These are phyloP conservation scores for Vespertilio murinus DNA, from an alignment of 2,797 vertebrate genomes.

Conservation along the genomic window DNA sequence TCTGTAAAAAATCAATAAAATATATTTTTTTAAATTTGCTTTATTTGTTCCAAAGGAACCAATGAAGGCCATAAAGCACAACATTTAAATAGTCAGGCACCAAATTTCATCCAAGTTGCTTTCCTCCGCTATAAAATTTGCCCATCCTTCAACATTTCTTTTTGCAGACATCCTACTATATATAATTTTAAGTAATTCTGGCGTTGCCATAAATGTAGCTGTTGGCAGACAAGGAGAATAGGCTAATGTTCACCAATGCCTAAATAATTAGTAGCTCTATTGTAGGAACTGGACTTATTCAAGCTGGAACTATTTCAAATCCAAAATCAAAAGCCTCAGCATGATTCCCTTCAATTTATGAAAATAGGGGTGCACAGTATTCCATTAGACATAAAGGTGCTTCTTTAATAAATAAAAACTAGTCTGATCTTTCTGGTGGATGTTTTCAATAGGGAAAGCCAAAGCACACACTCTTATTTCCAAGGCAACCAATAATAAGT, in stretches of 20 bases:
- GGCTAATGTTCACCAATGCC: slow-evolving; percentile 73
- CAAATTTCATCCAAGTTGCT: slow-evolving; percentile 75
- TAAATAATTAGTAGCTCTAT: slow-evolving; percentile 71
- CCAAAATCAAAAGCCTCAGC: slow-evolving; percentile 65
- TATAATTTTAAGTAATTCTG: slow-evolving; percentile 76
- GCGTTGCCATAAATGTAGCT: slow-evolving; percentile 71
- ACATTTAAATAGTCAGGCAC: slow-evolving; percentile 74
- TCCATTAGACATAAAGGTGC: slow-evolving; percentile 69
- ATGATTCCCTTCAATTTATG: slow-evolving; percentile 68
- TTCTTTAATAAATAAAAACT: slow-evolving; percentile 66
- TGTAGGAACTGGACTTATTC: slow-evolving; percentile 58
- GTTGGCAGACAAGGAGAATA: slow-evolving; percentile 74
- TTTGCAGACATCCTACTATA: slow-evolving; percentile 74
- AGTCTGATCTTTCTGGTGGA: slow-evolving; percentile 8
- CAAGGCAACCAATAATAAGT: not conserved
- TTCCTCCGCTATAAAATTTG: slow-evolving; percentile 24
- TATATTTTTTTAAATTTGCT: slow-evolving; percentile 69
- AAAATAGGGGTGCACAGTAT: slow-evolving; percentile 69
- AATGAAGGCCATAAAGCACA: slow-evolving; percentile 74
- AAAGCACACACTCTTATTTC: not conserved
- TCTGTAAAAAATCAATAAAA: too few species aligned
- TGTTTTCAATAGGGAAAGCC: not conserved
- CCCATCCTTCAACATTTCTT: slow-evolving; percentile 76
- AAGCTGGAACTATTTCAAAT: slow-evolving; percentile 68
- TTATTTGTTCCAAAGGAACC: slow-evolving; percentile 72